Conservation (phyloP, 2,113 vertebrate species). For the Xiphias gladius region DNA sequence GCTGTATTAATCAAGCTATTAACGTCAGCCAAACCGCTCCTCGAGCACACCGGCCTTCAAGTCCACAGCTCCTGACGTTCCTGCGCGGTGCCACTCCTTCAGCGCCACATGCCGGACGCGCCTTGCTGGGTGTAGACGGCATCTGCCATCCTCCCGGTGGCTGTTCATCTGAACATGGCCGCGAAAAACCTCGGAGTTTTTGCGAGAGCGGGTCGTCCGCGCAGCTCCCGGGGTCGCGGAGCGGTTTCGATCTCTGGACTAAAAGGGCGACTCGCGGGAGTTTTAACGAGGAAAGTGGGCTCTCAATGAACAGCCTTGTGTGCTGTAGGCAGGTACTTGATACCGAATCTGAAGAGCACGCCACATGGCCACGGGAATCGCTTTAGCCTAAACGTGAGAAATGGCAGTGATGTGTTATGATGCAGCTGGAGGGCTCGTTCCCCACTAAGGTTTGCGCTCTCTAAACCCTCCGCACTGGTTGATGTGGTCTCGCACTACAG, state of each 20-base stretch:
- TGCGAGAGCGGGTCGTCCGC: background rate
- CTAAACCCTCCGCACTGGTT: background rate
- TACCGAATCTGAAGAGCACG: too few relatives aligned
- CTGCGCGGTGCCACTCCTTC: background rate
- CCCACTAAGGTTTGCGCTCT: background rate
- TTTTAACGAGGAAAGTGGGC: background rate
- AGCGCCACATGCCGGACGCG: background rate
- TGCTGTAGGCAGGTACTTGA: too few relatives aligned
- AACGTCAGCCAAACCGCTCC: conserved; percentile 17
- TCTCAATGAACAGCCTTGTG: too few relatives aligned
- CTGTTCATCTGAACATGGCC: too few relatives aligned
- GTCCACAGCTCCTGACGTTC: background rate
- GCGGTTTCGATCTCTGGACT: background rate
- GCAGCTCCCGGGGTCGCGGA: background rate
- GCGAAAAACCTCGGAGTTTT: too few relatives aligned
- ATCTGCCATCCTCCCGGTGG: too few relatives aligned
- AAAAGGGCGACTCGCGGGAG: background rate
- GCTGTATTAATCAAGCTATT: conserved; percentile 41
- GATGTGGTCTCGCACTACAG: background rate
- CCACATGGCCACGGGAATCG: background rate
- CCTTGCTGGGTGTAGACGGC: too few relatives aligned
- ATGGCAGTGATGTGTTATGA: background rate
- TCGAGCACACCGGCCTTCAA: background rate
- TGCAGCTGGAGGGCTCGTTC: background rate
- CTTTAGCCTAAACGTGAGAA: background rate